Evolutionary conservation across 2,888 invertebrate species (phyloP).

Genomic region (Calameuta filiformis): DNA sequence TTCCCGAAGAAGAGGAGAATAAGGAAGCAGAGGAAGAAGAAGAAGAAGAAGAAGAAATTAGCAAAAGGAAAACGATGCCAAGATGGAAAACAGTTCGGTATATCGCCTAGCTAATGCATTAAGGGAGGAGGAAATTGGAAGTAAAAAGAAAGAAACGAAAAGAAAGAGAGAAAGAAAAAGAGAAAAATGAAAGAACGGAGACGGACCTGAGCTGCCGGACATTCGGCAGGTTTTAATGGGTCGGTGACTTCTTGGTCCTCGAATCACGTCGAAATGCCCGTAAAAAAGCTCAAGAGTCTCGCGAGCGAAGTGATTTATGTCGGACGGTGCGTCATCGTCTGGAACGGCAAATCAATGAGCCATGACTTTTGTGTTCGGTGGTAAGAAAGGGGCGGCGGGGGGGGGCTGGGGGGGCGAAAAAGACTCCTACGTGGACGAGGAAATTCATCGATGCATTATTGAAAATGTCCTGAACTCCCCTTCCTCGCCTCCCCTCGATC

Average conservation of each 20-base stretch:
- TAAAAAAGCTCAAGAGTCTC: conserved; percentile 23
- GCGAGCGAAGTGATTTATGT: conserved; percentile 32
- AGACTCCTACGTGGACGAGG: conserved; percentile 2
- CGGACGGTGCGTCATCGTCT: conserved; percentile 28
- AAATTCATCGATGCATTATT: conserved; percentile 22
- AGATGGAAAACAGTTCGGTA: neutral
- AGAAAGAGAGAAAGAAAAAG: neutral
- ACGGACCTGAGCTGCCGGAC: conserved; percentile 20
- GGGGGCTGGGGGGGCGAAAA: neutral
- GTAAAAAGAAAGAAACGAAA: neutral
- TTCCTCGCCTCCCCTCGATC: neutral
- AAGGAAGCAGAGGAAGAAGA: neutral
- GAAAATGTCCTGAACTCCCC: conserved; percentile 13
- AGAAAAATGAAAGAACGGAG: neutral
- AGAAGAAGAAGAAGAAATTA: neutral
- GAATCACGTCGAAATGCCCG: conserved; percentile 29
- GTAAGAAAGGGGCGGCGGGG: neutral
- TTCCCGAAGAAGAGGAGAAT: neutral
- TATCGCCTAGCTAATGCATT: neutral
- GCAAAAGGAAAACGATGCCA: neutral
- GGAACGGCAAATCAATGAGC: conserved; percentile 35
- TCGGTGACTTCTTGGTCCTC: conserved; percentile 16
- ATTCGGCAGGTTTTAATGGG: conserved; percentile 34
- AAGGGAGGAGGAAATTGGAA: neutral
- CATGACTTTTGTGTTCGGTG: conserved; percentile 20